Evolutionary conservation across 2,888 invertebrate genomes (phyloP), one percentile per base, ranked within the genome.

Genomic region (Entomobrya proxima): DNA sequence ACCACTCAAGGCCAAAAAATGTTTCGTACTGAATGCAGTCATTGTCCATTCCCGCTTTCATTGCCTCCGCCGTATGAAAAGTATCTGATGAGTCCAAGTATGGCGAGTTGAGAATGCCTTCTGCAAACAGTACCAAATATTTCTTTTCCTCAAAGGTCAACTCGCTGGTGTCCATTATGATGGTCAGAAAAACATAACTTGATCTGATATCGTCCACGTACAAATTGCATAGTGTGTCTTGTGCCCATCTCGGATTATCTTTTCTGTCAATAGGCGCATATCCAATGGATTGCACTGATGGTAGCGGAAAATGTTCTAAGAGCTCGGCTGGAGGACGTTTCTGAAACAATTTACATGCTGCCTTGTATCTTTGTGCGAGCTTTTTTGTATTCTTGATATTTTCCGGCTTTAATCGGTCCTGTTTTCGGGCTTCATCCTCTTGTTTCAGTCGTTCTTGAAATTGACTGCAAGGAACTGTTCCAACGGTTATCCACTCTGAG

Each of bases 11-110:
- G 0, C 96, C 96, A 18, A 96, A 92, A 55, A 93, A 92, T 9
- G 94, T 93, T 21, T 91, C 91, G 86, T 94, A 93, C 32, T 93
- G 92, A 35, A 96, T 94, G 0, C 96, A 95, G 89, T 97, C 95
- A 80, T 94, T 93, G 90, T 96, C 95, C 24, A 96, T 93, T 18
- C 44, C 47, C 15, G 9, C 18, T 37, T 84, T 52, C 55, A 50
- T 35, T 21, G 78, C 78, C 30, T 84, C 69, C 4, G 72, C 84
- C 0, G 81, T 44, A 35, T 74, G 74, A 35, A 79, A 72, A 2
- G 67, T 44, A 7, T 77, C 76, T 1, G 50, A 32, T 15, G 18
- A 21, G 24, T 87, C 86, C 2, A 84, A 58, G 30, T 58, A 87
- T 9, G 86, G 78, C 0, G 86, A 67, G 15, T 82, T 64, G 0